Evolutionary conservation across 53 echinoderm and acorn worm species (phyloP).

Genomic region (Temnopleurus reevesii): DNA sequence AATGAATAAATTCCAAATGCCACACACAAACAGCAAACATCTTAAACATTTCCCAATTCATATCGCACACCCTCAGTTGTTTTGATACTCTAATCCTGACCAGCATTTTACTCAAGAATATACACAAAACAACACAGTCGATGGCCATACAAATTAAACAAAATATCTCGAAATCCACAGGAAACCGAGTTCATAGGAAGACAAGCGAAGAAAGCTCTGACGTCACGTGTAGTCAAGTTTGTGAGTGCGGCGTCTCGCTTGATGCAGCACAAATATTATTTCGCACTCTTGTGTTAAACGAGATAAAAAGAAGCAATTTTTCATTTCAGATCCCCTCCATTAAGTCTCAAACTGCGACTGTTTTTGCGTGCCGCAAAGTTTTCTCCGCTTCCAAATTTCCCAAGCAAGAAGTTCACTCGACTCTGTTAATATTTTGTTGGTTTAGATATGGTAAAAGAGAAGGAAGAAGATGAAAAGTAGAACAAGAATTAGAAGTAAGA

Average conservation of each 20-base stretch:
- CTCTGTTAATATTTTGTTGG: too few species aligned
- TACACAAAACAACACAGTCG: too few species aligned
- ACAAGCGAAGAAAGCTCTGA: not conserved
- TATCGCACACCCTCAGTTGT: too few species aligned
- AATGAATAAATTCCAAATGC: too few species aligned
- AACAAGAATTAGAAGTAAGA: not conserved
- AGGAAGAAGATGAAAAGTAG: not conserved
- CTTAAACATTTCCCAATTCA: too few species aligned
- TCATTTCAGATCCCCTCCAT: slow-evolving; percentile 40
- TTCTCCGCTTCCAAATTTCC: not conserved
- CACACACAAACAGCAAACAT: too few species aligned
- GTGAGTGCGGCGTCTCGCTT: slow-evolving; percentile 13
- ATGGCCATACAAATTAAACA: too few species aligned
- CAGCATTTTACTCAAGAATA: too few species aligned
- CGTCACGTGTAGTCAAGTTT: slow-evolving; percentile 28
- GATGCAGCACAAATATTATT: slow-evolving; percentile 41
- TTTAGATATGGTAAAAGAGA: not conserved
- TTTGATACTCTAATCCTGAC: too few species aligned
- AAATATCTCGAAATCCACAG: too few species aligned
- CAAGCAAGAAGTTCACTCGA: not conserved
- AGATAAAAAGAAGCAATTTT: slow-evolving; percentile 53
- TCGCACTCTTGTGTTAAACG: slow-evolving; percentile 46
- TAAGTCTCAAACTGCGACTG: slow-evolving; percentile 26
- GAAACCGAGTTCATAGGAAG: too few species aligned
- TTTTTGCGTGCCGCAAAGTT: not conserved